These are phyloP conservation scores for Diorhabda sublineata DNA, from an alignment of 1,140 invertebrate species.

Conservation along the genomic window DNA sequence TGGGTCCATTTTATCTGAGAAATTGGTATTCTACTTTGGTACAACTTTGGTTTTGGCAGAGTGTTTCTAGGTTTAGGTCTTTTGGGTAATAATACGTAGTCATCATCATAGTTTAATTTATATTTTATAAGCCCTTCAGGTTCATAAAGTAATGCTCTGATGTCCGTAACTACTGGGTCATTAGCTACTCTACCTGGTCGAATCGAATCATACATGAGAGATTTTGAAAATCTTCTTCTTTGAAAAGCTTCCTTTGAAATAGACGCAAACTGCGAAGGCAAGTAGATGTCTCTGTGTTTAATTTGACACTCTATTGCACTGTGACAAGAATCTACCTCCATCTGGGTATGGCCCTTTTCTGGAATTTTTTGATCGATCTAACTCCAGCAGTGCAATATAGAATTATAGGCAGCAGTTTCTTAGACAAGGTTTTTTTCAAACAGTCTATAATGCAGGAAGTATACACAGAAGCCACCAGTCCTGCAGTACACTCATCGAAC, in stretches of 20 bases:
- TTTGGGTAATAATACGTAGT: too few species aligned
- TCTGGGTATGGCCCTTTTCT: constrained; percentile 47
- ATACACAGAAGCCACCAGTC: neutral
- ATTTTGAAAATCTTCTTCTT: too few species aligned
- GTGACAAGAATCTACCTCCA: constrained; percentile 46
- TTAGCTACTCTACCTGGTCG: constrained; percentile 5
- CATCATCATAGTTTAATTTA: neutral
- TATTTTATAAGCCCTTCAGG: neutral
- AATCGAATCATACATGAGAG: constrained; percentile 3
- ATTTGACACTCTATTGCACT: constrained; percentile 25
- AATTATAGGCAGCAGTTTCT: neutral
- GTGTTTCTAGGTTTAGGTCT: neutral
- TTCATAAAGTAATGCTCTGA: neutral
- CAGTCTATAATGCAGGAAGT: neutral
- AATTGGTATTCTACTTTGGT: neutral
- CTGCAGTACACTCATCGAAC: neutral
- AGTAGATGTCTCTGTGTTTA: constrained; percentile 11
- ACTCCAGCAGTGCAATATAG: constrained; percentile 27
- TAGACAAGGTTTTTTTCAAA: neutral
- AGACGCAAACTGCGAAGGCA: neutral
- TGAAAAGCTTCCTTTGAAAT: neutral
- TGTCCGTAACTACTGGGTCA: constrained; percentile 3
- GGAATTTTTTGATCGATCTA: constrained; percentile 46
- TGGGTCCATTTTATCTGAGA: neutral
- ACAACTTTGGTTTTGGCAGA: neutral